Evolutionary conservation across 1,140 invertebrate species (phyloP).

Genomic region (Coptotermes formosanus): DNA sequence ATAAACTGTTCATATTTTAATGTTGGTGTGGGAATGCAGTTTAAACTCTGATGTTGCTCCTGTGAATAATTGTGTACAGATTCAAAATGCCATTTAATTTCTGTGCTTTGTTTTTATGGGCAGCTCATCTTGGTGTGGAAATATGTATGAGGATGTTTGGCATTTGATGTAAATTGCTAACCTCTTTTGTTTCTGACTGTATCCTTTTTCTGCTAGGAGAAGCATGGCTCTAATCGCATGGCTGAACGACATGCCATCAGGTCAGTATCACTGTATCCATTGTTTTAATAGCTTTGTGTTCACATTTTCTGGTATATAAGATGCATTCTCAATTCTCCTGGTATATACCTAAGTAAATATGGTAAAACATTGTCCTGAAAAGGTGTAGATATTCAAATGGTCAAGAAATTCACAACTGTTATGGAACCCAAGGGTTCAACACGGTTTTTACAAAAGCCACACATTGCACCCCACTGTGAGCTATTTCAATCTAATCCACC

Average conservation of each 20-base stretch:
- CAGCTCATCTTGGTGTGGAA: not conserved
- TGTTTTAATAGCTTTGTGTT: not conserved
- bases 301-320: not conserved
- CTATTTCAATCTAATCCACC: too few species aligned
- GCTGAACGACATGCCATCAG: slow-evolving; percentile 33
- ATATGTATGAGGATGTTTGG: not conserved
- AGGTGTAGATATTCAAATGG: too few species aligned
- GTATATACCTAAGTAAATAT: too few species aligned
- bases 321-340: too few species aligned
- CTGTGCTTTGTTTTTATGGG: not conserved
- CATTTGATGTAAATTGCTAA: not conserved
- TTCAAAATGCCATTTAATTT: not conserved
- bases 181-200: slow-evolving; percentile 22
- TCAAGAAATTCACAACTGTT: too few species aligned
- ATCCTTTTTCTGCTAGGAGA: slow-evolving; percentile 35
- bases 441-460: too few species aligned
- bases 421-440: too few species aligned
- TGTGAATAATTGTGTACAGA: not conserved
- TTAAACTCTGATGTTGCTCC: not conserved
- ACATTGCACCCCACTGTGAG: too few species aligned
- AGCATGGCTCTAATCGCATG: slow-evolving; percentile 38
- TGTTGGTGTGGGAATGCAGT: slow-evolving; percentile 1
- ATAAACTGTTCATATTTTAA: not conserved
- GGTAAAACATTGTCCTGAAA: too few species aligned
- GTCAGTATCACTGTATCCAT: slow-evolving; percentile 34